phyloP scores from a whole-genome alignment of 2,797 vertebrate species.

The Capromys pilorides region DNA sequence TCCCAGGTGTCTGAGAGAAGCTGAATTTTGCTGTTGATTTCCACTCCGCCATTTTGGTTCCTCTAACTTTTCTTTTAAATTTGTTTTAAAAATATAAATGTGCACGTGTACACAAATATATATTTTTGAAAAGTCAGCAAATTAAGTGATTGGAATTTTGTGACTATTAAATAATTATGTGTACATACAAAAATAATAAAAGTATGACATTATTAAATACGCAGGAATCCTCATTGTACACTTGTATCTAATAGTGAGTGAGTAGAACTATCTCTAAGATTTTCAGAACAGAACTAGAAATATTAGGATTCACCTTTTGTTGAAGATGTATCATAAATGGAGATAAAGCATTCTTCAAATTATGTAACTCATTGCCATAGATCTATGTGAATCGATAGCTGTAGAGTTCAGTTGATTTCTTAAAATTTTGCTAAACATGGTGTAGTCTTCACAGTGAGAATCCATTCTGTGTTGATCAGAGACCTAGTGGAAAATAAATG shows the following conservation, averaged over 20 bases:
- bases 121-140: constrained; percentile 43
- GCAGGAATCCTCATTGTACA: neutral
- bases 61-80: constrained; percentile 3
- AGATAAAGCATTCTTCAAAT: neutral
- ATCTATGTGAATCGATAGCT: neutral
- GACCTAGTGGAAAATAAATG: neutral
- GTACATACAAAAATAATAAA: neutral
- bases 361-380: neutral
- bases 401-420: neutral
- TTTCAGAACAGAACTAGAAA: constrained; percentile 11
- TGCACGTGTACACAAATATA: neutral
- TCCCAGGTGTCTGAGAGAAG: neutral
- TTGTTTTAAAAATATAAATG: neutral
- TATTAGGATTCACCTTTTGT: neutral
- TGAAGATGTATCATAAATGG: neutral
- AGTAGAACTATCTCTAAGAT: neutral
- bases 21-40: neutral
- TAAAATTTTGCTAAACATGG: constrained; percentile 45
- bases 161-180: constrained; percentile 19
- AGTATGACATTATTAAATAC: neutral
- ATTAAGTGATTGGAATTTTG: constrained; percentile 3
- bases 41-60: neutral
- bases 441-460: neutral
- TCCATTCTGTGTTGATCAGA: neutral
- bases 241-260: neutral